These are phyloP conservation scores for Tineola bisselliella DNA, from an alignment of 2,888 invertebrate genomes.

Conservation along the genomic window DNA sequence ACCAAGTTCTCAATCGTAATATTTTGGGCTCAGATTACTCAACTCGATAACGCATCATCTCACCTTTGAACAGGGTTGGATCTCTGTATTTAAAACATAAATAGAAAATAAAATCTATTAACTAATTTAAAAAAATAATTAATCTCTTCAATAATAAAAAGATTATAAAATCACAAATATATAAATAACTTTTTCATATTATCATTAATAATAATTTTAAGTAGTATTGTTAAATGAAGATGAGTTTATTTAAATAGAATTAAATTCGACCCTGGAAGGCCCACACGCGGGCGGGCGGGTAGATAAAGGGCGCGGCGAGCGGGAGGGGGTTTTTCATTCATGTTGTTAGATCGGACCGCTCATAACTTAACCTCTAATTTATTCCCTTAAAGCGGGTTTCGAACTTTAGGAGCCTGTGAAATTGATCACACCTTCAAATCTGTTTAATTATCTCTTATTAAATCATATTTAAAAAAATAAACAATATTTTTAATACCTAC, in stretches of 20 bases:
- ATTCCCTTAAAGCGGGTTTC: conserved; percentile 34
- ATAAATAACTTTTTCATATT: too few relatives aligned
- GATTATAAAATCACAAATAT: too few relatives aligned
- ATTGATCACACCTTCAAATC: conserved; percentile 2
- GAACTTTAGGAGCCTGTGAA: conserved; percentile 3
- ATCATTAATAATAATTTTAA: too few relatives aligned
- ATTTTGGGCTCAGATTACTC: conserved; percentile 67
- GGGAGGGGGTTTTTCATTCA: conserved; percentile 57
- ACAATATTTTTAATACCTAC: too few relatives aligned
- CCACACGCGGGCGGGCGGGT: conserved; percentile 51
- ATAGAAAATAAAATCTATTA: conserved; percentile 15
- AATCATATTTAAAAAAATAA: neutral
- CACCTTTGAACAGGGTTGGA: conserved; percentile 51
- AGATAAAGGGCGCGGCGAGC: conserved; percentile 22
- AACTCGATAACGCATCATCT: conserved; percentile 60
- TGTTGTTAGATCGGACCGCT: conserved; percentile 65
- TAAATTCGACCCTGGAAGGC: conserved; percentile 34
- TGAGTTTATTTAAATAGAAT: neutral
- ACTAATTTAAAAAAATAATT: too few relatives aligned
- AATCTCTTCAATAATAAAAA: too few relatives aligned
- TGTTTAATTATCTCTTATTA: conserved; percentile 1
- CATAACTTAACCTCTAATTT: conserved; percentile 67
- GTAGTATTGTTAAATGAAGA: too few relatives aligned
- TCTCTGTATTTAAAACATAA: too few relatives aligned
- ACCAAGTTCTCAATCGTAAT: conserved; percentile 68